Evolutionary conservation across 2,888 invertebrate genomes (phyloP).

Genomic region (Galeopsomyia nigrocyanea): DNA sequence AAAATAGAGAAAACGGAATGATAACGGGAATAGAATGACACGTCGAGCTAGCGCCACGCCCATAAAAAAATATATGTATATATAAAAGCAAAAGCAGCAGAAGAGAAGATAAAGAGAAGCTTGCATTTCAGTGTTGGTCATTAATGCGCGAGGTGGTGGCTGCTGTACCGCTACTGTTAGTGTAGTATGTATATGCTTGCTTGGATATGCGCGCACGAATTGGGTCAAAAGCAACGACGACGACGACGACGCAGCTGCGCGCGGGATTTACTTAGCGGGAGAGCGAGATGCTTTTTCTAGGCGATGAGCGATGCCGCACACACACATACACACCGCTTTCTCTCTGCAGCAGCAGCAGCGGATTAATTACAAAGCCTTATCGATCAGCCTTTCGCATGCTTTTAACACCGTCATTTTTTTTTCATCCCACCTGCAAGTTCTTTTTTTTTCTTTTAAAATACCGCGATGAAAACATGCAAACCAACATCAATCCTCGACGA

Average conservation of each 20-base stretch:
- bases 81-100: neutral
- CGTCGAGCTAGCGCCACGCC: slow-evolving; percentile 23
- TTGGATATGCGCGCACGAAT: slow-evolving; percentile 26
- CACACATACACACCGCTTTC: neutral
- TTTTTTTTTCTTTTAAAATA: no score
- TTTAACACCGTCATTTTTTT: no score
- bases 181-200: slow-evolving; percentile 47
- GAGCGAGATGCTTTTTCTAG: neutral
- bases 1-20: neutral
- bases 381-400: no score
- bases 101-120: neutral
- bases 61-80: slow-evolving; percentile 7
- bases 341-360: neutral
- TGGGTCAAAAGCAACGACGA: slow-evolving; percentile 31
- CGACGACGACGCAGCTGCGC: neutral
- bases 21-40: slow-evolving; percentile 3
- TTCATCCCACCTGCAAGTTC: no score
- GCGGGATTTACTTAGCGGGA: neutral
- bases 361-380: slow-evolving; percentile 28
- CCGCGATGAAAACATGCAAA: slow-evolving; percentile 6
- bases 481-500: neutral
- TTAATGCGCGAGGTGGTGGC: slow-evolving; percentile 43
- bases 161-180: no score
- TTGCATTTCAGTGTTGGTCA: slow-evolving; percentile 44
- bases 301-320: neutral